Evolutionary conservation across 2,888 invertebrate genomes (phyloP), one percentile per base, ranked within the genome.

Genomic region (Leucophora obtusa): DNA sequence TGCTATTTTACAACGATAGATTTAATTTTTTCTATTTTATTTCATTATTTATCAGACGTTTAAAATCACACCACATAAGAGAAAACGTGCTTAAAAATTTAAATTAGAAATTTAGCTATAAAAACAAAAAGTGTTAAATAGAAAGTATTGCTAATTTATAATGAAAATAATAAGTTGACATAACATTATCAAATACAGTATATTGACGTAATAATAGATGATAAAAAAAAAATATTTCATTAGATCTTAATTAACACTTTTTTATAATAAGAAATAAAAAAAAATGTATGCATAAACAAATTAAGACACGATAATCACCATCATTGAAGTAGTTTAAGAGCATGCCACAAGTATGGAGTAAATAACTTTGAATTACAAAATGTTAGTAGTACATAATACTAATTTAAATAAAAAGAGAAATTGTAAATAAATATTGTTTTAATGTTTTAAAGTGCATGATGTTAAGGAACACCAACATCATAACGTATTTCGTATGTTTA

Each of bases 241-340:
- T 47, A 47, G n/a, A 47, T 47, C n/a, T 47, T n/a, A 47, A 47
- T 47, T 47, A 47, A 47, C 43, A 47, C 43, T 11, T 47, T n/a
- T n/a, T 7, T n/a, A 3, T n/a, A 28, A 28, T 6, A 28, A 24
- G 5, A 24, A 28, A 28, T 28, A 28, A 28, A 5, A 14, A 43
- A 43, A 35, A 35, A 35, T 10, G 35, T 8, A 10, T 11, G 38
- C 38, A 38, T 38, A 38, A 28, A 35, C 35, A 35, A 24, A 24
- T 3, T 7, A 28, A 6, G 7, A 28, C 28, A 28, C 7, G 28
- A 14, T 38, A 38, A n/a, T 47, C 43, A n/a, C 14, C 6, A 47
- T n/a, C n/a, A n/a, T 47, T 15, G 43, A 10, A 5, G 5, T 15
- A 11, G n/a, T 47, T 47, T 6, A 1, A n/a, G 3, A 47, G 43